Evolutionary conservation across 2,113 vertebrate species (phyloP).

Genomic region (Sylvietta virens): DNA sequence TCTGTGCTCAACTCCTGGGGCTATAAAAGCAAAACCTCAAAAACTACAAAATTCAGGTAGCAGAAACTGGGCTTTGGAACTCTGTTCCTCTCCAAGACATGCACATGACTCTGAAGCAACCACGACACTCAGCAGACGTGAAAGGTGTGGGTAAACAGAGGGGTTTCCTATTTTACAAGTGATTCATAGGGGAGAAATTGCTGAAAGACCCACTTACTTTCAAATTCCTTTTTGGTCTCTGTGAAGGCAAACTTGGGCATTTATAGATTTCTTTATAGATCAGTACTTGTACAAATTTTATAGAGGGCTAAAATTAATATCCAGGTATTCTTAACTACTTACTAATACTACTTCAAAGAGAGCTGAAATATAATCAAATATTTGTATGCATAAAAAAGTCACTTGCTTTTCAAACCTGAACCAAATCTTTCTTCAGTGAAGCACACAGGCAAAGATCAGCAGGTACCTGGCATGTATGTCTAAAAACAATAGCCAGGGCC

Average conservation of each 20-base stretch:
- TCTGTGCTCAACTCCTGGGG: not conserved
- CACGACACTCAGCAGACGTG: not conserved
- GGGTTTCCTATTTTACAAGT: not conserved
- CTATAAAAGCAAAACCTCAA: not conserved
- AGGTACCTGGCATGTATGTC: not conserved
- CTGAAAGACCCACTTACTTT: not conserved
- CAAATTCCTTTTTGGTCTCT: not conserved
- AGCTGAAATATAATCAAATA: not conserved
- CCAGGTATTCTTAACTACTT: not conserved
- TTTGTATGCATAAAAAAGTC: not conserved
- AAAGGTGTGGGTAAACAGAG: not conserved
- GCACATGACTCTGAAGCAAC: not conserved
- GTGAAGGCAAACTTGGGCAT: not conserved
- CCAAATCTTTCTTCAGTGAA: not conserved
- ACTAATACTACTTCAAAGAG: not conserved
- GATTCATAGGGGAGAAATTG: not conserved
- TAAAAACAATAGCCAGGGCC: not conserved
- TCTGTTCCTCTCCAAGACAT: not conserved
- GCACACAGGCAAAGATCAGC: not conserved
- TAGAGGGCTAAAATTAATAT: not conserved
- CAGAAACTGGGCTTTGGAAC: not conserved
- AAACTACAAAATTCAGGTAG: not conserved
- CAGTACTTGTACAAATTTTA: not conserved
- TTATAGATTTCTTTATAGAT: not conserved
- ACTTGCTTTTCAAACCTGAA: not conserved